phyloP scores from a whole-genome alignment of 2,113 vertebrate species.

The Herpetotheres cachinnans region DNA sequence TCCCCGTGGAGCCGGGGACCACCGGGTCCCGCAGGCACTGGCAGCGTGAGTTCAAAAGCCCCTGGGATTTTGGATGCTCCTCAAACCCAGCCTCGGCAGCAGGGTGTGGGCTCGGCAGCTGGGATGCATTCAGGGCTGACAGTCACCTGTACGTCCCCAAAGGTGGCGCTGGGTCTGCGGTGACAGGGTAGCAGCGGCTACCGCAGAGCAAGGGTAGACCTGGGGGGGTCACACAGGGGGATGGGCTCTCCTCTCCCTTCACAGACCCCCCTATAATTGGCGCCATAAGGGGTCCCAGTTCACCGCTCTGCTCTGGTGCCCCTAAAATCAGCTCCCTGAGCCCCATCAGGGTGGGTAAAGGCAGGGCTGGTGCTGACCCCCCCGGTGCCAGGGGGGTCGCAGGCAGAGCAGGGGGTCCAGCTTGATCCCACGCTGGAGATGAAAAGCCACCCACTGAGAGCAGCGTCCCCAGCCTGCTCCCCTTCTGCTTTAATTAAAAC shows the following conservation, averaged over 20 bases:
- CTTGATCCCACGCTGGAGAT: background rate
- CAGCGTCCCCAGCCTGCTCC: rapidly evolving
- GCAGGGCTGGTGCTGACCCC: background rate
- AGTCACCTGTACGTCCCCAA: background rate
- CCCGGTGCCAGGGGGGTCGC: rapidly evolving
- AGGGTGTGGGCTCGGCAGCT: rapidly evolving
- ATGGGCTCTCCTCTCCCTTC: rapidly evolving
- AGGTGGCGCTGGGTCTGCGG: background rate
- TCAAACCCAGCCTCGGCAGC: background rate
- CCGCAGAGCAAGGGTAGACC: background rate
- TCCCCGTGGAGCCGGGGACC: rapidly evolving
- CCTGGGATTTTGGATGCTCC: background rate
- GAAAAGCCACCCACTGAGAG: background rate
- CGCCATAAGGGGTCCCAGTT: background rate
- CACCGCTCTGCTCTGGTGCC: rapidly evolving
- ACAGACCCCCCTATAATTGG: no score
- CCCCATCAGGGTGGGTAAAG: background rate
- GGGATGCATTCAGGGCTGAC: background rate
- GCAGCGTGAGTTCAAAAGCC: background rate
- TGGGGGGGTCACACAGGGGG: no score
- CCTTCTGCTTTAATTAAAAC: background rate
- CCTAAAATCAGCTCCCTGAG: background rate
- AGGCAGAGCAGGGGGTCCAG: rapidly evolving
- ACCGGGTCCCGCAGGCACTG: rapidly evolving
- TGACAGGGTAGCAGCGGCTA: rapidly evolving